Conservation (phyloP, 2,797 vertebrate genomes). For the Darevskia nairensis region DNA sequence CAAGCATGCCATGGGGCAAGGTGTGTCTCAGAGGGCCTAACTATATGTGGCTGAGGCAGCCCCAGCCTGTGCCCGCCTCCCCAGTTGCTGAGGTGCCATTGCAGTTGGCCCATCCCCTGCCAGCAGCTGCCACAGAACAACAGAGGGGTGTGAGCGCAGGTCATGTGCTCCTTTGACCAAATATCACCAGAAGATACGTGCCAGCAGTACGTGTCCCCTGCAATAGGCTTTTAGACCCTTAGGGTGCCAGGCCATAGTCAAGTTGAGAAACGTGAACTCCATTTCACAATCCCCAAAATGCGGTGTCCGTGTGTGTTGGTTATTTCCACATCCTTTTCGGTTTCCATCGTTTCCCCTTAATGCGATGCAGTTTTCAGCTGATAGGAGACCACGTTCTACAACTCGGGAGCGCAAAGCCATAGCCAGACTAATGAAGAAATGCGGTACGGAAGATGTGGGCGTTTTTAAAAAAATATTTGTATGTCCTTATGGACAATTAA, state of each 20-base stretch:
- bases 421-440: background rate
- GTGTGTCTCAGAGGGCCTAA: background rate
- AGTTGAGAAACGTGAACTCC: background rate
- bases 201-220: no score
- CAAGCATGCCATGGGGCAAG: background rate
- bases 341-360: background rate
- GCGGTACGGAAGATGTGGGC: background rate
- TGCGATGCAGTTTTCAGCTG: background rate
- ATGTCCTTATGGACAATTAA: conserved; percentile 25
- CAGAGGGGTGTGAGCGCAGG: background rate
- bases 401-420: background rate
- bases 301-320: no score
- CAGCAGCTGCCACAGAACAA: background rate
- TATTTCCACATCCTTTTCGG: background rate
- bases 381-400: no score
- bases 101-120: fast-evolving
- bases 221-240: background rate
- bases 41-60: background rate
- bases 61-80: background rate
- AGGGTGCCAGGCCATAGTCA: background rate
- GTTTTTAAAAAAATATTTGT: background rate
- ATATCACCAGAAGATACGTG: background rate
- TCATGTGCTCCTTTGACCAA: background rate
- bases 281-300: background rate
- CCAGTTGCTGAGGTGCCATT: no score